These are phyloP conservation scores for Grammomys surdaster DNA, from an alignment of 2,113 vertebrate species.

Conservation along the genomic window DNA sequence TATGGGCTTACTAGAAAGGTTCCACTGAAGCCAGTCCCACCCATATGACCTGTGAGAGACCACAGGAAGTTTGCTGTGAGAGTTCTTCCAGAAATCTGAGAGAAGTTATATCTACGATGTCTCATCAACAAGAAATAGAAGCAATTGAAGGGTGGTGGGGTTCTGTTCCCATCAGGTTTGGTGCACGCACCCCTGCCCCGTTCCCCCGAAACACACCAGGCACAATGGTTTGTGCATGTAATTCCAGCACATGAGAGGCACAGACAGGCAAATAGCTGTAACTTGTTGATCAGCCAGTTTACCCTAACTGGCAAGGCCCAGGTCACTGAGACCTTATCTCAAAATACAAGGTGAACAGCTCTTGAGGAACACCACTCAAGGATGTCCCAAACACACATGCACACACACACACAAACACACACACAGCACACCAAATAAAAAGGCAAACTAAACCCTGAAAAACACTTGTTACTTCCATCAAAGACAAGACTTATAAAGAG, in stretches of 20 bases:
- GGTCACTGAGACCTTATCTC: background rate
- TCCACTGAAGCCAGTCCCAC: background rate
- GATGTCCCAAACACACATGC: background rate
- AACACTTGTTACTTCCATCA: background rate
- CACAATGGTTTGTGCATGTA: background rate
- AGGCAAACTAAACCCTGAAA: background rate
- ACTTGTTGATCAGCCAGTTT: background rate
- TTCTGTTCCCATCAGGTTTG: background rate
- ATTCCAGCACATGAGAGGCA: background rate
- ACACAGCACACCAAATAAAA: constrained; percentile 26
- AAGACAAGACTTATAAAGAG: background rate
- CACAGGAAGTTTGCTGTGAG: background rate
- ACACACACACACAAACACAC: background rate
- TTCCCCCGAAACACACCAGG: background rate
- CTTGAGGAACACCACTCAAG: background rate
- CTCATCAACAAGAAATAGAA: background rate
- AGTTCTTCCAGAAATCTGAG: background rate
- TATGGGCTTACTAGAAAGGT: background rate
- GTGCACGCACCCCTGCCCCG: no score
- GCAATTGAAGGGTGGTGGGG: background rate
- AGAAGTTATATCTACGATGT: background rate
- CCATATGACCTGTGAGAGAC: background rate
- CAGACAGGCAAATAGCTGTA: background rate
- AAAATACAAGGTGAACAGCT: background rate
- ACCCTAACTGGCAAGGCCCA: background rate